Evolutionary conservation across 2,797 vertebrate species (phyloP).

Genomic region (Leucoraja ocellata): DNA sequence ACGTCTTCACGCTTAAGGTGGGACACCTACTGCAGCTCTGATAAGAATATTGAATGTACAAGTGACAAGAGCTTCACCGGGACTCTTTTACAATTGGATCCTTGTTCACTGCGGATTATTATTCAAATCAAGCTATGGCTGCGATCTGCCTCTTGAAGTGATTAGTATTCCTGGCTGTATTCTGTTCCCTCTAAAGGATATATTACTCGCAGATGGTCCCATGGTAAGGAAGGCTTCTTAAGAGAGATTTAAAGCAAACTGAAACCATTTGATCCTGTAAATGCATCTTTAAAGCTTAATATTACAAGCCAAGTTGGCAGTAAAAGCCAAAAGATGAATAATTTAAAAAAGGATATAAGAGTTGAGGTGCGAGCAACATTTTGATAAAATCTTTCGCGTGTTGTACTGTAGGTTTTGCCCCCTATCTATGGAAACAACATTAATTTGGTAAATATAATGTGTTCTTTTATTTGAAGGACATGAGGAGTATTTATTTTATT

Average conservation of each 20-base stretch:
- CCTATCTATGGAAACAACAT: background rate
- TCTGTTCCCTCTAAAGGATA: background rate
- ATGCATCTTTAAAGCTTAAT: background rate
- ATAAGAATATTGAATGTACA: background rate
- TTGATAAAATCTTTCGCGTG: background rate
- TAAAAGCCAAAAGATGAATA: background rate
- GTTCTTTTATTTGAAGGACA: background rate
- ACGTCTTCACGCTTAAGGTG: background rate
- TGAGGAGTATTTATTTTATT: background rate
- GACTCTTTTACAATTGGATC: background rate
- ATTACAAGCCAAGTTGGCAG: background rate
- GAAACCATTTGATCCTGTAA: background rate
- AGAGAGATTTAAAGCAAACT: background rate
- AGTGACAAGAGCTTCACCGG: background rate
- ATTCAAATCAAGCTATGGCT: slow-evolving; percentile 14
- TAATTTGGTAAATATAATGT: background rate
- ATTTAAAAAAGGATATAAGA: background rate
- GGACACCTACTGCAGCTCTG: background rate
- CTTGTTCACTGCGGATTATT: background rate
- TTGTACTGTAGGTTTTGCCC: background rate
- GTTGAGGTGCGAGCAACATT: background rate
- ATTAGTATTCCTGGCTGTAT: slow-evolving; percentile 29
- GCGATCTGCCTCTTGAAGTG: background rate
- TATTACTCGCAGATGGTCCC: background rate
- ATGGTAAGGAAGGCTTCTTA: background rate